Evolutionary conservation across 2,113 vertebrate genomes (phyloP).

Genomic region (Balaeniceps rex): DNA sequence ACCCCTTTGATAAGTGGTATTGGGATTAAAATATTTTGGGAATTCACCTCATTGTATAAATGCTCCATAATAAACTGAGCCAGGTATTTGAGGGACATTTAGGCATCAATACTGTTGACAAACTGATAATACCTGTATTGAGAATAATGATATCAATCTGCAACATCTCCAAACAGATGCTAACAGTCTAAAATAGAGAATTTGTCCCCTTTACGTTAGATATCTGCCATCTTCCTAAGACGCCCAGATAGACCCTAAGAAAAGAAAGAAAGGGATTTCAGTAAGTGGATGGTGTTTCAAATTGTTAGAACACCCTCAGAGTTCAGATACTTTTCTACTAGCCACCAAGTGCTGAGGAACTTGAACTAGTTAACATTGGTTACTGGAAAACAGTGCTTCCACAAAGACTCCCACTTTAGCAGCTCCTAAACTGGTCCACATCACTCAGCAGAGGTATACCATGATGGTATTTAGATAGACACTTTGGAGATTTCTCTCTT

Average conservation of each 20-base stretch:
- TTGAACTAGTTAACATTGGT: background rate
- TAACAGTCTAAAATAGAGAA: background rate
- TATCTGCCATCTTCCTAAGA: background rate
- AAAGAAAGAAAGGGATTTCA: background rate
- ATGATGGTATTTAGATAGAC: background rate
- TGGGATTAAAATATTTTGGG: background rate
- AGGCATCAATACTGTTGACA: background rate
- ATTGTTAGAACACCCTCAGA: background rate
- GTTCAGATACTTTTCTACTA: background rate
- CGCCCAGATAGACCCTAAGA: background rate
- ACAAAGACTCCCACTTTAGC: background rate
- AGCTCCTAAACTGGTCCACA: background rate
- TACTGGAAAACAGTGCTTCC: background rate
- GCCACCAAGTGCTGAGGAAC: background rate
- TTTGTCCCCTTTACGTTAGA: background rate
- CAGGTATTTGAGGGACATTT: background rate
- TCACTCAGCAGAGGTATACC: background rate
- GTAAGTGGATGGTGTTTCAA: background rate
- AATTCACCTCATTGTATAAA: background rate
- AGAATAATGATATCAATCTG: background rate
- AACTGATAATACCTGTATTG: background rate
- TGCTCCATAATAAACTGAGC: background rate
- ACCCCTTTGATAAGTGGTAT: background rate
- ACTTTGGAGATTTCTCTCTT: background rate
- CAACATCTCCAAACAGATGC: background rate